Evolutionary conservation across 2,113 vertebrate genomes (phyloP), one percentile per base, ranked within the genome.

Genomic region (Sinocyclocheilus anshuiensis): DNA sequence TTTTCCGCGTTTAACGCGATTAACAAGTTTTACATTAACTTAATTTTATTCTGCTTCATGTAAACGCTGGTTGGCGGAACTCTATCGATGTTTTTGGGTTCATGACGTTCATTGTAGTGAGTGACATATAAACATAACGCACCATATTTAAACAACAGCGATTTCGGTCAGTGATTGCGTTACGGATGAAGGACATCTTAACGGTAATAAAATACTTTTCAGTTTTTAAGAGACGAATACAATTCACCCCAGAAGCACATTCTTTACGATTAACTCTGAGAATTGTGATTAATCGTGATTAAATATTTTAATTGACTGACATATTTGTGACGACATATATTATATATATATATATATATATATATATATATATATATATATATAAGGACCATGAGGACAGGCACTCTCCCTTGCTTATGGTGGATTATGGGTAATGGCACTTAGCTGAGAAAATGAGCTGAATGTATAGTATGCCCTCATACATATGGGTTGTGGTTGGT

Each of bases 391-490:
- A 57, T 42, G 76, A 76, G 7, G 18, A 78, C 20, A 55, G 74
- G 36, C 55, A n/a, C 67, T 74, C 77, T 74, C 53, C 75, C 55
- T 50, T 55, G 78, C 55, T 82, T 72, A 83, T 77, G n/a, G 15
- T 75, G 26, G 85, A 84, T 61, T 83, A 65, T 16, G 55, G 39
- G 48, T 78, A 79, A 71, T 63, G 61, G 50, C 79, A 50, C 63
- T 83, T 78, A 88, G 22, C 36, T 18, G 48, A 65, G 71, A 77
- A 77, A 77, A 84, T 76, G 45, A 80, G 53, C 76, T 80, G 65
- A 57, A 81, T 33, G 26, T 42, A 53, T 50, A 42, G 22, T 42
- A 36, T 69, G 36, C 39, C 78, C 55, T 50, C 45, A 12, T 45
- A 11, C 13, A 18, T 26, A 81, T 6, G 1, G 45, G 13, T 48